Evolutionary conservation across 2,888 invertebrate genomes (phyloP), one percentile per base, ranked within the genome.

Genomic region (Rhagophthalmus giganteus): DNA sequence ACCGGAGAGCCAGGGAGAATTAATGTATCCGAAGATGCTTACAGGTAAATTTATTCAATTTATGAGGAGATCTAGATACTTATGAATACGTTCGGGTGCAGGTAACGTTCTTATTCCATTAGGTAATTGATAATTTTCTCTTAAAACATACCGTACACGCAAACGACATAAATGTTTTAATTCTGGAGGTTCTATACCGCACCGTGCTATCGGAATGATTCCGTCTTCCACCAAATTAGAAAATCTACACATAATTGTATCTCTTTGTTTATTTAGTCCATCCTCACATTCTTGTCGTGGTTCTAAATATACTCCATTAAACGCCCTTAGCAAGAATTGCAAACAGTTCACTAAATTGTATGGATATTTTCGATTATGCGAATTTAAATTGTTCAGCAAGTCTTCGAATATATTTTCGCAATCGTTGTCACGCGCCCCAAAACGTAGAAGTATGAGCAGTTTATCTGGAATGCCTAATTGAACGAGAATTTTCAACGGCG

Each of bases 21-120:
- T 63, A 94, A 94, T 72, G 91, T 94, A 55, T 94, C 94, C 33
- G 91, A 92, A 71, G 90, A 90, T 66, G 93, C 94, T 52, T 93
- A 93, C 79, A 87, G 83, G 92, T 94, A 79, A 38, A 47, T 15
- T 8, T 28, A 28, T 5, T 79, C 75, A 86, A 73, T 90, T 88
- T 46, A 82, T 81, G 68, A 85, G 78, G 40, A 90, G 77, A 75
- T 90, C 89, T 57, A 90, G 75, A 74, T 90, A 90, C 60, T 81
- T 79, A 63, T 83, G 82, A 53, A 90, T 70, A 16, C 79, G 74
- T 27, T 78, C 73, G 0, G 90, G 90, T 57, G 90, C 73, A 2
- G 84, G 81, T 34, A 91, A 69, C 11, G 79, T 79, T 58, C 80
- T 78, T 57, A 90, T 88, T 8, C 90, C 90, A 58, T 83, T 79